Base-by-base conservation (phyloP, 2,113 vertebrate species). In the Phycodurus eques region DNA sequence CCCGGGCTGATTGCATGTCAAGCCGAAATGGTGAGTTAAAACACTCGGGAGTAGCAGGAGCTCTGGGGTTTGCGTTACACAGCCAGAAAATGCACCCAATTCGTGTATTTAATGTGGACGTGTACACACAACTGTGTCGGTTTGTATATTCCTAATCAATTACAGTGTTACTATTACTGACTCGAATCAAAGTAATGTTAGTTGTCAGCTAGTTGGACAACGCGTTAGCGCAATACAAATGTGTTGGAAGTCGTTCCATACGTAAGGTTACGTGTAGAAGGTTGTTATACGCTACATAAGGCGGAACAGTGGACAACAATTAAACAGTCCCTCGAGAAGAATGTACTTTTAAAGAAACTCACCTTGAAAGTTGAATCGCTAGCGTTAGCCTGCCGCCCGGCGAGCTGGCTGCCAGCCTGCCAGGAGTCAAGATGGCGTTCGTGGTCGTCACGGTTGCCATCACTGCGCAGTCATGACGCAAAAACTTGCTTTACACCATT, bases 371-470 rank as follows among this genome's bases (percentile, higher is more conserved):
- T 72, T 76, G 44, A 51, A 17, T 56, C 13, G 64, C 68, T 44
- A 7, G 20, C 47, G 31, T 14, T 74, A 43, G 67, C 67, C 31
- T 44, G 0, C 59, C 56, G 17, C 35, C 43, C 9, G 46, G 67
- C n/a, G 76, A 43, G 54, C 80, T 78, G 73, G 67, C 76, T 81
- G 73, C 83, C 80, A 8, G 9, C n/a, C 8, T 59, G 35, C 35
- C 35, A 39, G 35, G 35, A 81, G 39, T 65, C n/a, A 85, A 79
- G 0, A 82, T 82, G 82, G 74, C 79, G 68, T 76, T 82, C 77
- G 63, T 4, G 49, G 0, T 12, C 76, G 68, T 85, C 80, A 82
- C 0, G 4, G 17, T n/a, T 84, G 68, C 84, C 71, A 65, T 72
- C 27, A 76, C 22, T 72, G 65, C 49, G 65, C 19, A 14, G 14